Percentiles rank a stretch among this genome's conserved stretches.
phyloP scores from a whole-genome alignment of 2,113 vertebrate genomes.

The Gallinago undulata region DNA sequence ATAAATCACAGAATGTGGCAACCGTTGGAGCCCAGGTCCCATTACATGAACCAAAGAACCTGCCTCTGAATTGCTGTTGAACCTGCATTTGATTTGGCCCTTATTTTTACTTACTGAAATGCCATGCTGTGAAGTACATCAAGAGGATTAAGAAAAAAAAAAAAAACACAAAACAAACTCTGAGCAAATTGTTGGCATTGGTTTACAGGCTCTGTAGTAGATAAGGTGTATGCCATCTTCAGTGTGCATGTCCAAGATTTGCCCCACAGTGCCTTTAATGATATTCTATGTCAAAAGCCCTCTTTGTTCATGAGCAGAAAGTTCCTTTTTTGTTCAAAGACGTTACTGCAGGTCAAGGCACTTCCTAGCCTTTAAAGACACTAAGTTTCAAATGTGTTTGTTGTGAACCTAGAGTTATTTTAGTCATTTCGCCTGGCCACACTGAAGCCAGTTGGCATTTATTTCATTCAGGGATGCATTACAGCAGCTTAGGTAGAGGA shows the following conservation, averaged over 20 bases:
- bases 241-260: background rate
- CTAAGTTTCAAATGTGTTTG: background rate
- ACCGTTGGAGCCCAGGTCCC: background rate
- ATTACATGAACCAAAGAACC: background rate
- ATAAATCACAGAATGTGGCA: background rate
- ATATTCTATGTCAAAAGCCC: background rate
- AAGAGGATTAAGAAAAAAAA: background rate
- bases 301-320: background rate
- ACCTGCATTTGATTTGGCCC: background rate
- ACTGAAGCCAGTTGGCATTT: background rate
- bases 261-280: background rate
- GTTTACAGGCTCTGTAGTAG: background rate
- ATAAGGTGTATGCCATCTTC: background rate
- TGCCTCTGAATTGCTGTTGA: background rate
- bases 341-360: constrained; percentile 29
- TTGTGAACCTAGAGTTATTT: background rate
- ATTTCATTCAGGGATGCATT: background rate
- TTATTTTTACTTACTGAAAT: background rate
- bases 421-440: background rate
- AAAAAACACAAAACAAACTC: no score
- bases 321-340: constrained; percentile 10
- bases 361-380: background rate
- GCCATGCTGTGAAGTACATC: background rate
- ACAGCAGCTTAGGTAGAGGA: background rate
- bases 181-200: background rate